Evolutionary conservation across 2,888 invertebrate species (phyloP), one percentile per base, ranked within the genome.

Genomic region (Mesorhabditis sp.): DNA sequence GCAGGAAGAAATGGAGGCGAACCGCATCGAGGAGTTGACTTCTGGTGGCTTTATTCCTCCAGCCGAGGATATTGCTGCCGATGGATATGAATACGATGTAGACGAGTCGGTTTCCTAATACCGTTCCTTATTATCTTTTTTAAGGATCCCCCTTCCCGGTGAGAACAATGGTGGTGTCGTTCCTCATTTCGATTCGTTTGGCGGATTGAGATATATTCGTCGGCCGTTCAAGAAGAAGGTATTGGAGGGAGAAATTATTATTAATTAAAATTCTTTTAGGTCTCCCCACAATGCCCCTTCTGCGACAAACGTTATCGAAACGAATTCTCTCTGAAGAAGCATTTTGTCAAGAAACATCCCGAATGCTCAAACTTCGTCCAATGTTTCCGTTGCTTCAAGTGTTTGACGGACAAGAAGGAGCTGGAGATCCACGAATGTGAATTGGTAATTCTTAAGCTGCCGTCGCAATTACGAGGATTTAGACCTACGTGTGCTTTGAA

Each of bases 261-360:
- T 62, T 41, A 10, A 43, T 69, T 45, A 50, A 5, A 43, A 45
- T 41, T 4, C 43, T 44, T 74, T 63, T 65, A 74, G 79, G 70
- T 84, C 5, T 84, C 83, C 4, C 85, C 86, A 7, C 86, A 86
- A 70, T 86, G 86, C 69, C 82, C 85, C 10, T 86, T 86, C 72
- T 86, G 86, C 69, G 86, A 86, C 72, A 86, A 86, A 71, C 80
- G 86, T 10, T 86, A 82, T 72, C 77, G 86, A 15, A 86, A 85
- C 71, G 85, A 86, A 67, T 75, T 80, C 65, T 83, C 84, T 4
- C 78, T 86, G 45, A 82, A 80, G 70, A 85, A 82, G 67, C 86
- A 86, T 72, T 77, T 85, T 6, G 67, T 71, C 13, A 83, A 70
- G 66, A 85, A 86, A 69, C 86, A 86, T 72, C 76, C 81, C 5